These are phyloP conservation scores for Grapholita molesta DNA, from an alignment of 1,140 invertebrate species.

Conservation along the genomic window DNA sequence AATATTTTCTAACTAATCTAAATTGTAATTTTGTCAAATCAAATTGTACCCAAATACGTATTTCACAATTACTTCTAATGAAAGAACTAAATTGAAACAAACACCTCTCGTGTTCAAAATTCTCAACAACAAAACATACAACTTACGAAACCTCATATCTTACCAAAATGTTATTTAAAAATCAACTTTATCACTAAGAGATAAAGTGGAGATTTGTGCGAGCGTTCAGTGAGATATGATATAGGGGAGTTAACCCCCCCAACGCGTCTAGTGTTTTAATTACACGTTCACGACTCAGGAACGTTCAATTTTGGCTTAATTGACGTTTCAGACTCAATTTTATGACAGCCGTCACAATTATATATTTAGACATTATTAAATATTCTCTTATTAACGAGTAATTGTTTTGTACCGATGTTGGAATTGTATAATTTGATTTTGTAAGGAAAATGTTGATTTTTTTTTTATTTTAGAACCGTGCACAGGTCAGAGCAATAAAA, in stretches of 20 bases:
- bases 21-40: not conserved
- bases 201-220: not conserved
- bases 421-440: not conserved
- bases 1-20: not conserved
- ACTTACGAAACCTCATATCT: not conserved
- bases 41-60: not conserved
- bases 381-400: conserved; percentile 4
- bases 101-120: not conserved
- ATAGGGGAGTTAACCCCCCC: not conserved
- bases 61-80: not conserved
- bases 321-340: conserved; percentile 16
- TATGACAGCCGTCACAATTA: conserved; percentile 10
- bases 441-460: too few species aligned
- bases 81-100: not conserved
- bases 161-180: not conserved
- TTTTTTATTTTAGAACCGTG: too few species aligned
- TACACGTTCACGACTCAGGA: not conserved
- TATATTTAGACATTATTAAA: conserved; percentile 17
- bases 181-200: not conserved
- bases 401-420: not conserved
- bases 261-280: conserved; percentile 8
- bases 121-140: not conserved
- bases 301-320: conserved; percentile 12
- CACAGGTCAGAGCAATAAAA: too few species aligned
- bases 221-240: not conserved